Evolutionary conservation across 2,888 invertebrate genomes (phyloP).

Genomic region (Glomeris marginata): DNA sequence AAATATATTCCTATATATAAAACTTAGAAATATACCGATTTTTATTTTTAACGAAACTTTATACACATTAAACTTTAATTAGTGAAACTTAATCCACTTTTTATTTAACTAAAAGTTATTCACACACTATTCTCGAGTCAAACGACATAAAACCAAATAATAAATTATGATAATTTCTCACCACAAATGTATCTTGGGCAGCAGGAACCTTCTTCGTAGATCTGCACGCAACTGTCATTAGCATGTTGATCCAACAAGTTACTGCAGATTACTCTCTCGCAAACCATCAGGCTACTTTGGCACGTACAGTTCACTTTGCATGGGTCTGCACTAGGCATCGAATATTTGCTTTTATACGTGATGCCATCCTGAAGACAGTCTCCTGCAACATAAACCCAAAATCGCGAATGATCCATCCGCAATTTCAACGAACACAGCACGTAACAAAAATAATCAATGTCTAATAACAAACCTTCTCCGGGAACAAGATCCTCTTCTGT

Average conservation of each 20-base stretch:
- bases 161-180: background rate
- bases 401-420: background rate
- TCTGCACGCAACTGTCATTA: constrained; percentile 2
- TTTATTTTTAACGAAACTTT: too few species aligned
- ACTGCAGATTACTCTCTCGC: constrained; percentile 7
- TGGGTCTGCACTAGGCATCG: constrained; percentile 15
- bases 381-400: constrained; percentile 1
- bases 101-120: too few species aligned
- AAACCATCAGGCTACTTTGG: constrained; percentile 10
- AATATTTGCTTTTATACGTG: constrained; percentile 14
- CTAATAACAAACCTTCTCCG: constrained; percentile 13
- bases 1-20: too few species aligned
- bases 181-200: constrained; percentile 13
- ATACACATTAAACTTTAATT: too few species aligned
- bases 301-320: constrained; percentile 16
- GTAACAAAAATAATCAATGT: too few species aligned
- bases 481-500: constrained; percentile 8
- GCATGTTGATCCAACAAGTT: background rate
- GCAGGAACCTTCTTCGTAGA: constrained; percentile 6
- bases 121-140: too few species aligned
- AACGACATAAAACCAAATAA: too few species aligned
- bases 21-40: too few species aligned
- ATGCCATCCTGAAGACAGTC: constrained; percentile 15
- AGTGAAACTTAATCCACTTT: too few species aligned
- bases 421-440: background rate